phyloP scores from a whole-genome alignment of 2,113 vertebrate genomes.

The Blennius ocellaris region DNA sequence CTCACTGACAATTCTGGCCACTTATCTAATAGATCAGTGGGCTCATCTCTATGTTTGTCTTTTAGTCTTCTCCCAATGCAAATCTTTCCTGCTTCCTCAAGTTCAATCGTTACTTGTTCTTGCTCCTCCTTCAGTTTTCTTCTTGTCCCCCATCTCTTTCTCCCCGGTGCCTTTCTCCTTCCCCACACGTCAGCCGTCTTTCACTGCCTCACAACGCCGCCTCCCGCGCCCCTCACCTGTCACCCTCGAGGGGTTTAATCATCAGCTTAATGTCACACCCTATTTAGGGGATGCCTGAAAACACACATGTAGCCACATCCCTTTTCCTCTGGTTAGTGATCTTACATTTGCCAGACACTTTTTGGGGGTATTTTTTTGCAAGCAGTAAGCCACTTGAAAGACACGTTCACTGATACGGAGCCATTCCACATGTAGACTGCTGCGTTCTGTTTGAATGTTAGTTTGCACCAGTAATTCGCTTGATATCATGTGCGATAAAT shows the following conservation, averaged over 20 bases:
- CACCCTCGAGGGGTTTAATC: constrained; percentile 60
- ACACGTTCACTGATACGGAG: constrained; percentile 3
- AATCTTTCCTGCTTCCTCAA: not conserved
- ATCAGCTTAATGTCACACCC: constrained; percentile 63
- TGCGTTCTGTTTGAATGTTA: constrained; percentile 23
- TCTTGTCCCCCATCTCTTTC: not conserved
- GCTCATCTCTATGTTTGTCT: constrained; percentile 27
- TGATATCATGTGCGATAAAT: constrained; percentile 20
- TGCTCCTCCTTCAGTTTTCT: constrained; percentile 22
- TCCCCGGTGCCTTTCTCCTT: constrained; percentile 3
- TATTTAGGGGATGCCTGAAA: constrained; percentile 47
- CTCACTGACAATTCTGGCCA: constrained; percentile 35
- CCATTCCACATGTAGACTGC: constrained; percentile 10
- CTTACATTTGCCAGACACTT: constrained; percentile 16
- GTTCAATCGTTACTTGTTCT: not conserved
- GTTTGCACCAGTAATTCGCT: not conserved
- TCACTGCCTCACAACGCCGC: constrained; percentile 24
- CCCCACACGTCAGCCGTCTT: constrained; percentile 41
- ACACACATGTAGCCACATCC: not conserved
- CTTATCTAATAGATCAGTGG: constrained; percentile 38
- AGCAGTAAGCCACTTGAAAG: constrained; percentile 35
- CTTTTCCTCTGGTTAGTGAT: constrained; percentile 11
- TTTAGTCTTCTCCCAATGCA: not conserved
- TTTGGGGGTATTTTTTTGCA: not conserved
- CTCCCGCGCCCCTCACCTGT: constrained; percentile 53